Conservation (phyloP, 2,797 vertebrate species). For the Carapus acus region DNA sequence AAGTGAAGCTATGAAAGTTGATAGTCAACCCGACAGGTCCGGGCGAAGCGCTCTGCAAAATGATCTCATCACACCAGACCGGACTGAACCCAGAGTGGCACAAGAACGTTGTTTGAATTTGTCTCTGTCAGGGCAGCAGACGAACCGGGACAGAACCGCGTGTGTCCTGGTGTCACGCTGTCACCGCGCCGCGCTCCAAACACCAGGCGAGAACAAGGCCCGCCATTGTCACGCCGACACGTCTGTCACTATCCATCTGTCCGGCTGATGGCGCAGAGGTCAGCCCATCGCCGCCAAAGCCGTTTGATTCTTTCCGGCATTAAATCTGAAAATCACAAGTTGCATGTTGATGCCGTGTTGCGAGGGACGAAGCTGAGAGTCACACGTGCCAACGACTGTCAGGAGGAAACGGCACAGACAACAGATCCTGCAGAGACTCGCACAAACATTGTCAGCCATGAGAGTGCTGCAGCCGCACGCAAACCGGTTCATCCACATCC, state of each 20-base stretch:
- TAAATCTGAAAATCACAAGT: neutral
- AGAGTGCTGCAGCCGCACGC: slow-evolving; percentile 21
- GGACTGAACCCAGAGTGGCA: slow-evolving; percentile 32
- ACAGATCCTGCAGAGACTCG: neutral
- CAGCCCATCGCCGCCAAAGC: neutral
- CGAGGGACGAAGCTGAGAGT: no score
- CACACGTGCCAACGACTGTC: no score
- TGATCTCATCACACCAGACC: slow-evolving; percentile 47
- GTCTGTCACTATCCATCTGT: slow-evolving; percentile 26
- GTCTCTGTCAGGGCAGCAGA: slow-evolving; percentile 37
- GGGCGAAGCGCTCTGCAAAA: slow-evolving; percentile 31
- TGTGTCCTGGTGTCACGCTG: slow-evolving; percentile 40
- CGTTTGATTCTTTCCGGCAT: neutral
- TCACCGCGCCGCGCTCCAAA: slow-evolving; percentile 45
- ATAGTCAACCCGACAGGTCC: slow-evolving; percentile 12
- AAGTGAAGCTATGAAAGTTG: slow-evolving; percentile 4
- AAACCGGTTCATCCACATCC: slow-evolving; percentile 31
- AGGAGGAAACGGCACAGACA: neutral
- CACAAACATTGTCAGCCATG: neutral
- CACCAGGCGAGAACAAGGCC: slow-evolving; percentile 41
- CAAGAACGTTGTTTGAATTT: slow-evolving; percentile 45
- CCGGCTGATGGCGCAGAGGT: slow-evolving; percentile 15
- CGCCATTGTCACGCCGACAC: slow-evolving; percentile 29
- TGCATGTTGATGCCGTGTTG: no score
- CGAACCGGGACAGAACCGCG: slow-evolving; percentile 36